Base-by-base conservation (phyloP, 2,113 vertebrate species). In the Chunga burmeisteri region DNA sequence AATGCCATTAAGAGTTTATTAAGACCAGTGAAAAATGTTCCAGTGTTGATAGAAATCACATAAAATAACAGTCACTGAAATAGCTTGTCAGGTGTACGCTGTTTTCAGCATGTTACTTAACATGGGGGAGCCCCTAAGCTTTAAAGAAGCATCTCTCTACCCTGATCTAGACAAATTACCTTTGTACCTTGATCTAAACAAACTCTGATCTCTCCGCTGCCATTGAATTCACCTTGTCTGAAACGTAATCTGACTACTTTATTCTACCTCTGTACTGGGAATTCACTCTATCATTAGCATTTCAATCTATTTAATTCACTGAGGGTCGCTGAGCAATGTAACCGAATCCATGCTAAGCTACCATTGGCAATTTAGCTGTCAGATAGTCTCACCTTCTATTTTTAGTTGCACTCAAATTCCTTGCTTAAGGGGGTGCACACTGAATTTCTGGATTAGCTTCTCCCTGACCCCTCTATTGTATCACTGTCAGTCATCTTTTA, bases 271-370 rank as follows among this genome's bases (percentile, higher is more conserved):
- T 96, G 94, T 88, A 81, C 80, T 96, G 95, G 96, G 95, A 96
- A 96, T 97, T 95, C 89, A 92, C 93, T 95, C 94, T 95, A 85
- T 96, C 95, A 97, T 97, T 97, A 96, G 96, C 96, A 97, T 97
- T 97, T 97, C 97, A 97, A 96, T 97, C 94, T 97, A 68, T 97
- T 97, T 97, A 97, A 97, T 97, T 97, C 96, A 97, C 95, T 86
- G 94, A 97, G 97, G 96, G 93, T 97, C 59, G 91, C 93, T 70
- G 95, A 96, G 96, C 95, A 95, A 93, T 93, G 96, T 96, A 97
- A 97, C 96, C 0, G 30, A 94, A 96, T 93, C 93, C 95, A 59
- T 63, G 90, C 93, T 96, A 96, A 97, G 88, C 91, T 70, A 96
- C 94, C 94, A 94, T 74, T 88, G 93, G 95, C 97, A 96, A 96